A percentile compares a stretch with the other conserved stretches of the same genome.
phyloP scores from a whole-genome alignment of 2,113 vertebrate genomes.

The Protobothrops mucrosquamatus region DNA sequence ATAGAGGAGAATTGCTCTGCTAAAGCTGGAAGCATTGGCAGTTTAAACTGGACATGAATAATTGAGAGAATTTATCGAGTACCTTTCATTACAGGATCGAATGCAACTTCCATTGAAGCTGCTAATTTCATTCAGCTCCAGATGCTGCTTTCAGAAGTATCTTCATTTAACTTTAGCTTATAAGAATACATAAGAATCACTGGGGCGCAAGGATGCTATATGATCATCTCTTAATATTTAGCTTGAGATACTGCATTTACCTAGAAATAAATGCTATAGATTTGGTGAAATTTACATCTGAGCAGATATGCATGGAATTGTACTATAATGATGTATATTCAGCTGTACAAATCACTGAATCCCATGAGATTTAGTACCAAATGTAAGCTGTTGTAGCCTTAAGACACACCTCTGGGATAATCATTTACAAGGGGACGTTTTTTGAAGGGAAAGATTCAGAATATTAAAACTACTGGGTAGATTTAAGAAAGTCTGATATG shows the following conservation, averaged over 20 bases:
- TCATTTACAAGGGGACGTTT: too few relatives aligned
- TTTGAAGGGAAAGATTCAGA: neutral
- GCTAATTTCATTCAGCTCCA: slow-evolving; percentile 50
- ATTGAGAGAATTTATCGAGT: slow-evolving; percentile 49
- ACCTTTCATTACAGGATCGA: slow-evolving; percentile 53
- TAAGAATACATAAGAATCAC: slow-evolving; percentile 34
- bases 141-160: slow-evolving; percentile 13
- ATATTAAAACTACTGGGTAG: too few relatives aligned
- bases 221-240: neutral
- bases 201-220: slow-evolving; percentile 1
- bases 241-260: neutral
- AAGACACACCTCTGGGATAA: neutral
- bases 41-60: slow-evolving; percentile 64
- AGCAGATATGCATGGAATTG: neutral
- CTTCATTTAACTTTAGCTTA: slow-evolving; percentile 11
- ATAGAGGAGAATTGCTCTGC: slow-evolving; percentile 54
- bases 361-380: neutral
- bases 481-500: neutral
- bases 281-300: neutral
- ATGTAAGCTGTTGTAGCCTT: neutral
- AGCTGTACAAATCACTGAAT: neutral
- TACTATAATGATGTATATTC: neutral
- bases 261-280: neutral
- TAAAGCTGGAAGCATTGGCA: slow-evolving; percentile 55
- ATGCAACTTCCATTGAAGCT: slow-evolving; percentile 57